Base-by-base conservation (phyloP, 2,797 vertebrate species). In the Ammospiza maritima region DNA sequence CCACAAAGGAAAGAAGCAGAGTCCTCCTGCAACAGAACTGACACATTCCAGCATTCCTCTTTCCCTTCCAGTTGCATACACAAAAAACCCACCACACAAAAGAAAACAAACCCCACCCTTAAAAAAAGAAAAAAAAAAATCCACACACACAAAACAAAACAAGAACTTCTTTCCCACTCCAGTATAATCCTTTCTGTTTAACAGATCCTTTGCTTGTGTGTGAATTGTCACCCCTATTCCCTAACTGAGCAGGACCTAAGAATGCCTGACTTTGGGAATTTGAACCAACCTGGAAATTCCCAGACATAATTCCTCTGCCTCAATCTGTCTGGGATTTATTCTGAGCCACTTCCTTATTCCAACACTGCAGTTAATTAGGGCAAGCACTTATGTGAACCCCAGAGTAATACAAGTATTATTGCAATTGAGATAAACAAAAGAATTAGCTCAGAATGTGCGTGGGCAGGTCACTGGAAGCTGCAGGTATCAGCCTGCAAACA, bases 81-180 rank as follows among this genome's bases (percentile, higher is more conserved):
- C 36, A 36, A 72, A 36, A 72, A 38, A 69, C 1, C 2, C 11
- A 27, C 6, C 6, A 18, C 22, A 40, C 8, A 14, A 32, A 53
- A 40, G 10, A 38, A n/a, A 3, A 34, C 12, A 26, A 3, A 1
- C 6, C 0, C 20, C 3, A 3, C 4, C 5, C 2, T 8, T 20
- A 21, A 44, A 80, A 93, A n/a, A 45, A 4, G 42, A 16, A 26
- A 7, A 27, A 7, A 27, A 26, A 62, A 26, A 64, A 34, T 10
- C 16, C 8, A 34, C 10, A 11, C 38, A 21, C 3, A 21, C 9
- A 29, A 61, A 62, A 7, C 4, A 18, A 62, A 80, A 11, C 4
- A 45, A 85, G 15, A 65, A 47, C 4, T 1, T 42, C 11, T 32
- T 21, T 30, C 12, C 3, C 1, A 3, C 1, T 8, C 3, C 10